These are phyloP conservation scores for Ictalurus furcatus DNA, from an alignment of 2,113 vertebrate species.

Conservation along the genomic window DNA sequence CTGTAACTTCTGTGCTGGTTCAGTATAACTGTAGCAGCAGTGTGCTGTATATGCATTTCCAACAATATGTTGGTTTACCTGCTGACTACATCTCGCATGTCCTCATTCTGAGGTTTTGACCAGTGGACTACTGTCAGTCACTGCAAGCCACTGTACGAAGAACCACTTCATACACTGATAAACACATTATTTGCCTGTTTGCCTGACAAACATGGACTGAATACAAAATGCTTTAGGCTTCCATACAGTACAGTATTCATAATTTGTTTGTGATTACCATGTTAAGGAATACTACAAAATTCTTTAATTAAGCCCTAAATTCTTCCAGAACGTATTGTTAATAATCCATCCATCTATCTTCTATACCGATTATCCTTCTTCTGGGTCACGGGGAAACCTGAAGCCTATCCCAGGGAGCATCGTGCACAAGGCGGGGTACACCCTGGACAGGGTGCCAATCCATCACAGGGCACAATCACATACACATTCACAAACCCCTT, in stretches of 20 bases:
- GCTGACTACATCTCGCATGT: constrained; percentile 4
- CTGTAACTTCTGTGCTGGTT: background rate
- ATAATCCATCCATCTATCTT: background rate
- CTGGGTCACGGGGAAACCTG: too few species aligned
- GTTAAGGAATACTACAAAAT: background rate
- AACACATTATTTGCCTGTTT: background rate
- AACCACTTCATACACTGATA: background rate
- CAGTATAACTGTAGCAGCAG: background rate
- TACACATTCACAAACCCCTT: too few species aligned
- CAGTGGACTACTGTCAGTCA: background rate
- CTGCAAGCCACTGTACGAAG: background rate
- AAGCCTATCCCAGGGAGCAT: too few species aligned
- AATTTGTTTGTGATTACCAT: background rate
- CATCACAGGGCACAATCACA: too few species aligned
- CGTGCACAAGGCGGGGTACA: too few species aligned
- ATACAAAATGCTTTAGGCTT: background rate
- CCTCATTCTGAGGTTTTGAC: constrained; percentile 28
- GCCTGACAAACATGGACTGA: background rate
- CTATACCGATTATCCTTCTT: too few species aligned
- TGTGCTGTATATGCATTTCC: constrained; percentile 2
- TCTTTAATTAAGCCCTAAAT: background rate
- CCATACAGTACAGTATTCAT: background rate
- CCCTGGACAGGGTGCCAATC: too few species aligned
- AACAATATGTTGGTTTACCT: background rate
- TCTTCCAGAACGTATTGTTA: background rate